These are phyloP conservation scores for Eutolmus rufibarbis DNA, from an alignment of 2,888 invertebrate species.

Conservation along the genomic window DNA sequence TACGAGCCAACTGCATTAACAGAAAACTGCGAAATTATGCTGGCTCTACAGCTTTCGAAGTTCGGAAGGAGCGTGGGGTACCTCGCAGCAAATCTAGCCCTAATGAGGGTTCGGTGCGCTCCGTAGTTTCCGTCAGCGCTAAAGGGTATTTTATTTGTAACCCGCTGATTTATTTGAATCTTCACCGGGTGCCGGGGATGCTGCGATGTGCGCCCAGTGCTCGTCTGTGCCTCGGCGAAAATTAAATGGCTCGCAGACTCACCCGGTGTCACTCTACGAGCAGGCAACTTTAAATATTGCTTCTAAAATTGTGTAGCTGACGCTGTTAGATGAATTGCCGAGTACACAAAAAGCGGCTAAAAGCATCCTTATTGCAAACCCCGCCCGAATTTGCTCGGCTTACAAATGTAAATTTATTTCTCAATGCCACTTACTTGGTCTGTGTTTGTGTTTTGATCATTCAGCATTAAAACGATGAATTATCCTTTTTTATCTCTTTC, in stretches of 20 bases:
- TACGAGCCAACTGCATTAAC: background rate
- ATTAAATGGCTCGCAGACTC: conserved; percentile 19
- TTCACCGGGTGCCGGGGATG: background rate
- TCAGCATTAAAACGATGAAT: conserved; percentile 30
- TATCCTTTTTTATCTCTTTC: conserved; percentile 41
- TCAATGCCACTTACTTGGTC: background rate
- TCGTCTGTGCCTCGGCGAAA: background rate
- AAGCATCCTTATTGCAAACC: conserved; percentile 15
- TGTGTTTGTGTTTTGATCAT: conserved; percentile 34
- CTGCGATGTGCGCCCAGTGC: background rate
- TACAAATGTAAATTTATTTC: conserved; percentile 6
- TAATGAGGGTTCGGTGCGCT: background rate
- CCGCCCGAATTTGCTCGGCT: background rate
- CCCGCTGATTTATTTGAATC: background rate
- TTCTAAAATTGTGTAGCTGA: conserved; percentile 12
- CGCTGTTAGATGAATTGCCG: conserved; percentile 19
- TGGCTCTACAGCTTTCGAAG: background rate
- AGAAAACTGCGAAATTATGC: background rate
- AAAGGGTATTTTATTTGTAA: background rate
- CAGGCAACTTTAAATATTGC: conserved; percentile 29
- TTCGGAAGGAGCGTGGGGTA: background rate
- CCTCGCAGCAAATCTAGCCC: background rate
- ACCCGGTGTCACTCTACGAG: background rate
- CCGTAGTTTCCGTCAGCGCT: background rate
- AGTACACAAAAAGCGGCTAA: conserved; percentile 4